Base-by-base conservation (phyloP, 1,140 invertebrate species). In the Nebria ingens region DNA sequence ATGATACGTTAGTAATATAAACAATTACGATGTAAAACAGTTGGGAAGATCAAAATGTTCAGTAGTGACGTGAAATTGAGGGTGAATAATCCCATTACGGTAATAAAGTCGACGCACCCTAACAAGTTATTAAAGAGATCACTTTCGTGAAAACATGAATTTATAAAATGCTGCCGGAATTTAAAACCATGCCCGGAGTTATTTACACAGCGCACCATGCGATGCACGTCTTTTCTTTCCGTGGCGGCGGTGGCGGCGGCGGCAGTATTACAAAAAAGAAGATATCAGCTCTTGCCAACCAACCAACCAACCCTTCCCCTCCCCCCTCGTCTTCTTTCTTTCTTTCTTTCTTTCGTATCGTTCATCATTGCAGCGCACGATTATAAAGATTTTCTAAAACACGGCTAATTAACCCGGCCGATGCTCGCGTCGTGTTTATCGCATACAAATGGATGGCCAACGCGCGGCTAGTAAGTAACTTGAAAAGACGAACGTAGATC, bases 101-200 rank as follows among this genome's bases (percentile, higher is more conserved):
- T 45, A 45, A 45, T 45, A 45, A 45, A 45, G 9, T 45, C 17
- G 40, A 17, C 40, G 17, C 6, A 6, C 40, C 40, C 40, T 45
- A 45, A 45, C 40, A 45, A 45, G 6, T 45, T 45, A 45, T 45
- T 45, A 45, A 45, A 45, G 40, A 45, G 40, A 45, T 45, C 40
- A 45, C 40, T 45, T 45, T 45, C 40, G 15, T 17, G 40, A 45
- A 45, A 45, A 45, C 40, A 45, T 45, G 40, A 45, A 45, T 45
- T 45, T 45, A 45, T 45, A 45, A 45, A 45, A 45, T 17, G 40
- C 40, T 17, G 15, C 9, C 40, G 15, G 40, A 45, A 45, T 45
- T 45, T 45, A 12, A 45, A 45, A 45, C 40, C 40, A 17, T 9
- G 25, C 25, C 25, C n/a, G n/a, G 25, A 34, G 25, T 9, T 34